These are phyloP conservation scores for Gobio gobio DNA, from an alignment of 2,113 vertebrate genomes.

Conservation along the genomic window DNA sequence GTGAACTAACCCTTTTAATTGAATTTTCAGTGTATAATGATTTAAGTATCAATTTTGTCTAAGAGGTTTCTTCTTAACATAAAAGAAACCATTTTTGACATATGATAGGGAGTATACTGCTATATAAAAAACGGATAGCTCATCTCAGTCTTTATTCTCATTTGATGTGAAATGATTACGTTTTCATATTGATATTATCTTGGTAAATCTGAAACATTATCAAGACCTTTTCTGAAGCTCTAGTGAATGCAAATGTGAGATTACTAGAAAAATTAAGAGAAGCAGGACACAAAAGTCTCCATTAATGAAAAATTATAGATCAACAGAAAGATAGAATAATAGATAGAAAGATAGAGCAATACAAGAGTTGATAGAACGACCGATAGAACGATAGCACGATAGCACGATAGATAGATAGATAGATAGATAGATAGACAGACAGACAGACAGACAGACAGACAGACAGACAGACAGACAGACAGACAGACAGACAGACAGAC, in stretches of 20 bases:
- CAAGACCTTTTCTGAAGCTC: neutral
- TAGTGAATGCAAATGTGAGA: neutral
- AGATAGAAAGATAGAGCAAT: too few relatives aligned
- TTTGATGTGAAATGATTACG: neutral
- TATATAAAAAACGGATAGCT: neutral
- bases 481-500: too few relatives aligned
- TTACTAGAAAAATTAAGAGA: neutral
- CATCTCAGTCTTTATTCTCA: neutral
- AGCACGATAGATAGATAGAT: neutral
- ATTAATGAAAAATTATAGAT: too few relatives aligned
- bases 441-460: neutral
- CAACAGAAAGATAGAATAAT: too few relatives aligned
- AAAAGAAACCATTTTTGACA: neutral
- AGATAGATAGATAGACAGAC: neutral
- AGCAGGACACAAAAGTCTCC: neutral
- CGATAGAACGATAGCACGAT: too few relatives aligned
- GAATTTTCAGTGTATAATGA: neutral
- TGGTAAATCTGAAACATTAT: neutral
- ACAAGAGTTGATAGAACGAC: too few relatives aligned
- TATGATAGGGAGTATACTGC: neutral
- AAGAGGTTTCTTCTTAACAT: too few relatives aligned
- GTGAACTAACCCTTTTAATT: neutral
- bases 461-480: too few relatives aligned
- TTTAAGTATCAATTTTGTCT: neutral
- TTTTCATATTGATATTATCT: neutral